Percentiles rank a stretch among this genome's conserved stretches.
Conservation (phyloP, 2,113 vertebrate genomes). For the Gadus chalcogrammus region DNA sequence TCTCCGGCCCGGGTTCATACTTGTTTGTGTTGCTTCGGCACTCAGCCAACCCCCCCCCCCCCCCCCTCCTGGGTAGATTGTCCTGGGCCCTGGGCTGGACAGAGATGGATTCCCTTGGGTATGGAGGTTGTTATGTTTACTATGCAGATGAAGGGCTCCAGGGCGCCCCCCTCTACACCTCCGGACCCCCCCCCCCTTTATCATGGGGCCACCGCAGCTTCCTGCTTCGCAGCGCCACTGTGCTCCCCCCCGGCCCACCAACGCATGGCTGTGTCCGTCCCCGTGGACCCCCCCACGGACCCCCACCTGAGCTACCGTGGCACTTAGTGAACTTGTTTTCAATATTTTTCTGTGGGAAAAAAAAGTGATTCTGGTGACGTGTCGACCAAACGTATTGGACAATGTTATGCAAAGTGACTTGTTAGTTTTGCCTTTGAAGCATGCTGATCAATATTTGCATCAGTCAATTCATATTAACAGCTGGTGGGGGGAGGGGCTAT, state of each 20-base stretch:
- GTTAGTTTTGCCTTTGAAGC: constrained; percentile 59
- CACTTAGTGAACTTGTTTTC: constrained; percentile 31
- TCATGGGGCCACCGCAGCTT: constrained; percentile 58
- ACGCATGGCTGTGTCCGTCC: constrained; percentile 34
- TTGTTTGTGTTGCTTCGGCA: constrained; percentile 13
- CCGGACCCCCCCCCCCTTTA: constrained; percentile 32
- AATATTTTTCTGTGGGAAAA: too few relatives aligned
- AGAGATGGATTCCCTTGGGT: constrained; percentile 37
- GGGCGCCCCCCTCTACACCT: constrained; percentile 49
- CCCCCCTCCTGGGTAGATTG: constrained; percentile 21
- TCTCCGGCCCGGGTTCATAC: too few relatives aligned
- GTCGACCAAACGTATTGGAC: constrained; percentile 56
- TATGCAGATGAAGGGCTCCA: constrained; percentile 88
- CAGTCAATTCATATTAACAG: constrained; percentile 32
- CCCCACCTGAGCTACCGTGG: constrained; percentile 35
- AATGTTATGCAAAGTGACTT: constrained; percentile 50
- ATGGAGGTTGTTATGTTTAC: constrained; percentile 78
- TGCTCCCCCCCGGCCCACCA: constrained; percentile 32
- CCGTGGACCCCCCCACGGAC: constrained; percentile 8
- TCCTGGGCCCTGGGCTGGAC: constrained; percentile 44
- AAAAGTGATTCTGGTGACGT: constrained; percentile 57
- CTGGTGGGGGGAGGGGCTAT: constrained; percentile 16
- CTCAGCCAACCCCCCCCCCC: constrained; percentile 4
- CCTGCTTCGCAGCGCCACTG: background rate
- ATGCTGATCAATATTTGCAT: constrained; percentile 61